phyloP scores from a whole-genome alignment of 2,113 vertebrate species.

The Cheirogaleus medius region DNA sequence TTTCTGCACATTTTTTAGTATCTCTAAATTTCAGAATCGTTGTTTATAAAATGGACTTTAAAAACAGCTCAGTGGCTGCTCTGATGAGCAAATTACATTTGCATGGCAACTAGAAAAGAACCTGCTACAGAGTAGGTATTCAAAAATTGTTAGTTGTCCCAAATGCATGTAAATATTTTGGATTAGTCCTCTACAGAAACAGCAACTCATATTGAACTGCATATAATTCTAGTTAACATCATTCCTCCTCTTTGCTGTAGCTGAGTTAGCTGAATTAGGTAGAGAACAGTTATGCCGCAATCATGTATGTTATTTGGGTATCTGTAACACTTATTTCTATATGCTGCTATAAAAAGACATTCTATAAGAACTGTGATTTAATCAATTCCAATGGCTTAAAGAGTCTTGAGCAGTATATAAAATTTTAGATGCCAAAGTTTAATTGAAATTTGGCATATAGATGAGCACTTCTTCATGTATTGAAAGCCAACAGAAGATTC shows the following conservation, averaged over 20 bases:
- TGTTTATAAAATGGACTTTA: background rate
- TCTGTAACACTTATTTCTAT: background rate
- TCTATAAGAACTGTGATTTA: background rate
- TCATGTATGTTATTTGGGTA: background rate
- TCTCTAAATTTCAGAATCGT: background rate
- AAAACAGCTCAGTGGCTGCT: background rate
- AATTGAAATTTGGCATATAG: background rate
- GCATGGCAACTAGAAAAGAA: background rate
- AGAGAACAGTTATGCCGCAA: background rate
- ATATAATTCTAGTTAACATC: background rate
- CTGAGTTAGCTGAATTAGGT: background rate
- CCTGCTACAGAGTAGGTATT: background rate
- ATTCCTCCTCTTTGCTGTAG: background rate
- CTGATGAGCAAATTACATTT: background rate
- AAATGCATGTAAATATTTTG: background rate
- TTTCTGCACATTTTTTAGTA: background rate
- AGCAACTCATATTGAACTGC: background rate
- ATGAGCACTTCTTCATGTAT: background rate
- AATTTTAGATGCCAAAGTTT: background rate
- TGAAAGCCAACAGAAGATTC: slow-evolving; percentile 37
- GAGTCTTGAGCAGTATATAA: background rate
- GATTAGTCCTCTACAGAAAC: background rate
- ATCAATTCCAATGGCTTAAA: background rate
- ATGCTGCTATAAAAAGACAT: background rate
- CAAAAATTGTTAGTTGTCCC: background rate